These are phyloP conservation scores for Macaria liturata DNA, from an alignment of 2,888 invertebrate species.

Conservation along the genomic window DNA sequence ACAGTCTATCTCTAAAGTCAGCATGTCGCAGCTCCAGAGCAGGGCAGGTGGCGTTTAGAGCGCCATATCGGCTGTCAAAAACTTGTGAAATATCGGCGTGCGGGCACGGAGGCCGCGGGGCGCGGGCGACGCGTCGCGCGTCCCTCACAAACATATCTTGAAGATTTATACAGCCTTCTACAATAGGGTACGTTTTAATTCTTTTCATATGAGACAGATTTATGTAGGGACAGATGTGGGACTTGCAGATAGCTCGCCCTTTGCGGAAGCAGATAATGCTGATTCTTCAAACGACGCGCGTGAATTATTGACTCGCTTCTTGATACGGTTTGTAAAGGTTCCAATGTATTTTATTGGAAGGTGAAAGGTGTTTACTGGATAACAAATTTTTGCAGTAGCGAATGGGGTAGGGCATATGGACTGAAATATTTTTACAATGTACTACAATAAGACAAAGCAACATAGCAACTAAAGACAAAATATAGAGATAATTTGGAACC, in stretches of 20 bases:
- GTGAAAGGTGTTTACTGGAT: too few species aligned
- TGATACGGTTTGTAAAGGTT: too few species aligned
- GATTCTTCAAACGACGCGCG: conserved; percentile 16
- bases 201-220: conserved; percentile 81
- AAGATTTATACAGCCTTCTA: conserved; percentile 80
- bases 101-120: conserved; percentile 58
- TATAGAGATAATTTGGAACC: too few species aligned
- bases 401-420: too few species aligned
- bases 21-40: conserved; percentile 18
- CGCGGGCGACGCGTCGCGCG: conserved; percentile 52
- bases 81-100: conserved; percentile 86
- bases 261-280: conserved; percentile 40
- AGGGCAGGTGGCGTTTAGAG: conserved; percentile 80
- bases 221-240: conserved; percentile 78
- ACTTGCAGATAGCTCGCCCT: conserved; percentile 64
- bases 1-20: conserved; percentile 25
- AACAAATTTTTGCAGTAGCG: too few species aligned
- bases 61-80: conserved; percentile 87
- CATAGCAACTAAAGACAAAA: too few species aligned
- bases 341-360: too few species aligned
- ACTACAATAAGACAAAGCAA: too few species aligned
- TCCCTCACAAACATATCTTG: conserved; percentile 78
- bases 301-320: not conserved
- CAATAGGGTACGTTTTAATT: conserved; percentile 82
- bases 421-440: too few species aligned